Evolutionary conservation across 2,888 invertebrate genomes (phyloP), one percentile per base, ranked within the genome.

Genomic region (Brachynemurus nebulosus): DNA sequence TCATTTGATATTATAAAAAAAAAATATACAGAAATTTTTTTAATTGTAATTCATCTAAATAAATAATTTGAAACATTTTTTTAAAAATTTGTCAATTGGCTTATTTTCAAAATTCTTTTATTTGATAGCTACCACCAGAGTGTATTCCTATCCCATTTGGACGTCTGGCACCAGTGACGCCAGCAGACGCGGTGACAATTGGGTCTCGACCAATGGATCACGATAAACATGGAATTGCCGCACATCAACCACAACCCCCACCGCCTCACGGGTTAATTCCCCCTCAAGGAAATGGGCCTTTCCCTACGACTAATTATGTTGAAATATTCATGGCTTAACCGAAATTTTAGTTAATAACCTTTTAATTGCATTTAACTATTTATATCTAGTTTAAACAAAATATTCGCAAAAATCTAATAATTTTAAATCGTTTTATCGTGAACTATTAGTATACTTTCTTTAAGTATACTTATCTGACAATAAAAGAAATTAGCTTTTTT

Each of bases 91-190:
- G 2, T 40, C 14, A 23, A 21, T 39, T 21, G 12, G 17, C 25
- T 41, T n/a, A n/a, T n/a, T n/a, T n/a, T n/a, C n/a, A n/a, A n/a
- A n/a, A n/a, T 14, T 12, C 23, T n/a, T 42, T 17, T 42, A 6
- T 25, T 27, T 55, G 57, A 7, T 53, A 65, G 65, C 57, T 65
- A 46, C 62, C 62, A 16, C 59, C 62, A 7, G 65, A 65, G 46
- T 64, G 64, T 46, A 55, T 64, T 33, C 42, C 25, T 16, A 20
- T 42, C 2, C 34, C 34, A 20, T 19, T 25, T 54, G 54, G 56
- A 23, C 55, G 59, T 12, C 55, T 63, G 40, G 63, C 64, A 46
- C 60, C 60, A 27, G 54, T 62, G 48, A 53, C 61, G 9, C 49
- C 62, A 45, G 53, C 54, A 7, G 60, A 61, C 30, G 34, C 33